Base-by-base conservation (phyloP, 2,888 invertebrate genomes). In the Brenthis ino region DNA sequence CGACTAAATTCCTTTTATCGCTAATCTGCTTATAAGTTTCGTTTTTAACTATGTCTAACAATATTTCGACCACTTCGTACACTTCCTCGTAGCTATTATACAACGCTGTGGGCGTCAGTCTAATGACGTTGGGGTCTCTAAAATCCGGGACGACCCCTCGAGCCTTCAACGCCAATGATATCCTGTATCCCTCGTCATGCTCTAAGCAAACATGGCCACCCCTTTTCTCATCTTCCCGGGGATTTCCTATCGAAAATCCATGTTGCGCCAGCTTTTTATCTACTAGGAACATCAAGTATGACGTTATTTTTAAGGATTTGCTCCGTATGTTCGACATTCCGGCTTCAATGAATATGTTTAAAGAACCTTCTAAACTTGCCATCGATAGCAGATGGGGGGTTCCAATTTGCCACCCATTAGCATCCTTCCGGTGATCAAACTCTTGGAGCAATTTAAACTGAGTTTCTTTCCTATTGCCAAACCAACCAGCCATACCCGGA, bases 401-500 rank as follows among this genome's bases (percentile, higher is more conserved):
- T 6, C 90, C 88, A 2, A 89, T 84, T 69, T 88, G 91, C 88
- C 86, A 88, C 2, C 91, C 91, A 20, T 79, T 84, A 0, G 87
- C 89, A 54, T 86, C 80, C 72, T 84, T 76, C 51, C 88, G 82
- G 24, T 89, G 91, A 2, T 91, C 90, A 50, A 89, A 91, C 33
- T 87, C 79, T 74, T 90, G 91, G 1, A 72, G 74, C 13, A 91
- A 67, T 20, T 82, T 64, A 65, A 91, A 91, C 68, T 88, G 89
- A 0, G 86, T 86, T 47, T 86, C 82, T 0, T 70, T 77, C 61
- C 82, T 89, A 61, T 89, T 90, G 0, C 90, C 91, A 56, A 74
- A 87, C 91, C 91, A 91, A 0, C 91, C 91, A 4, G 85, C 75
- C 24, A 91, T 55, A 0, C 91, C 91, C 2, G 90, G 90, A 0